Base-by-base conservation (phyloP, 2,888 invertebrate species). In the Dorcus hopei region DNA sequence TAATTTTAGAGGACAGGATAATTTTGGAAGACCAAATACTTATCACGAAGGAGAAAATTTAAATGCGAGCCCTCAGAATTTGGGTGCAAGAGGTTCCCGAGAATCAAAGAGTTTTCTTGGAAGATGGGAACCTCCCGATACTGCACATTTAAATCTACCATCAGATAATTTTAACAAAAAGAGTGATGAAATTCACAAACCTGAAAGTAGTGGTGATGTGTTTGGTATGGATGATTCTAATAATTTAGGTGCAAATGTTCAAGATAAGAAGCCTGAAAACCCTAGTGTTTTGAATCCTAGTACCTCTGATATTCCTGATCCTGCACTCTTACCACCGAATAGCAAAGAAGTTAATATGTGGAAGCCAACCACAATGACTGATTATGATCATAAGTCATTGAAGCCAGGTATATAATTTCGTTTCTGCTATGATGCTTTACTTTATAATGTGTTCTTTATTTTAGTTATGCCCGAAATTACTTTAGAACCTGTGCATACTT, bases 331-430 rank as follows among this genome's bases (percentile, higher is more conserved):
- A 33, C 72, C 70, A 2, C 70, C 77, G 61, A 80, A 81, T 77
- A 70, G 76, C 52, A 79, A 81, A 58, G 82, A 82, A 64, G 81
- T 81, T 60, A 33, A 33, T 6, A 76, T 85, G 68, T 80, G 80
- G 72, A 80, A 81, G 52, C 83, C 88, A 63, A 80, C 83, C 42
- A 81, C 85, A 70, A 84, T 89, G 63, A 84, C 88, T 68, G 88
- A 89, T 78, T 89, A 89, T 80, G 85, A 87, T 65, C 89, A 89
- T 75, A 86, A 84, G 74, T 79, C 85, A 61, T 74, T 82, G 45
- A 74, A 72, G 64, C 54, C 66, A 65, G 65, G 85, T 62, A 48
- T 56, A 9, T 45, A 9, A 16, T 51, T 40, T 52, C 4, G 49
- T 39, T 54, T 54, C 38, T 51, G 49, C 51, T 61, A 61, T 52